Conservation (phyloP, 2,113 vertebrate species). For the Sapayoa aenigma region DNA sequence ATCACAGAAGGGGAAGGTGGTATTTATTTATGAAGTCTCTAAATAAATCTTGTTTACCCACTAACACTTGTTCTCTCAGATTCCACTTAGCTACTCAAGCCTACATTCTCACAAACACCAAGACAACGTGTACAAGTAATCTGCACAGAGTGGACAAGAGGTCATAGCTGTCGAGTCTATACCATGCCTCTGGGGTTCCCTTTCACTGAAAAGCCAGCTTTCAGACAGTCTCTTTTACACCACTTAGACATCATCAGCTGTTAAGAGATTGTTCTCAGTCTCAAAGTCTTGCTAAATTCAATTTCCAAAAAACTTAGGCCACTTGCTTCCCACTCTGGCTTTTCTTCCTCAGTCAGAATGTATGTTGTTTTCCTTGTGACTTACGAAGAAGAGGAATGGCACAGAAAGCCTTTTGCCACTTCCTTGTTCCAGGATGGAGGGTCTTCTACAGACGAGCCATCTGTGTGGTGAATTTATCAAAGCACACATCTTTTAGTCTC, state of each 20-base stretch:
- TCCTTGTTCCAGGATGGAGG: background rate
- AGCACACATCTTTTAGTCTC: background rate
- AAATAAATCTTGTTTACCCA: background rate
- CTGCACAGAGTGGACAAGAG: background rate
- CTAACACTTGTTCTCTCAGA: background rate
- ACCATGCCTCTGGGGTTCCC: background rate
- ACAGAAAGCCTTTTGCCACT: background rate
- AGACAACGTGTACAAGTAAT: background rate
- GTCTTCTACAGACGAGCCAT: background rate
- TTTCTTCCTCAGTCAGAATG: background rate
- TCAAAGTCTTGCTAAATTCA: background rate
- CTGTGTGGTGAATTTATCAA: background rate
- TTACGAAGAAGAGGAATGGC: background rate
- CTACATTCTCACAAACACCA: background rate
- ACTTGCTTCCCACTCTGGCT: background rate
- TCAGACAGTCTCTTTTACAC: background rate
- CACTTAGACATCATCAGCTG: background rate
- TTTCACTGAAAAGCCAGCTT: background rate
- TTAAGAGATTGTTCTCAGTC: background rate
- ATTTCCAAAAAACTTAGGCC: background rate
- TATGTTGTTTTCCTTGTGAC: background rate
- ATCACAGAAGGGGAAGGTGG: background rate
- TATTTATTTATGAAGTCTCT: background rate
- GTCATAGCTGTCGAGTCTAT: fast-evolving
- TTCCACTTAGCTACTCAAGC: background rate